Base-by-base conservation (phyloP, 1,140 invertebrate genomes). In the Aleiodes sp. region DNA sequence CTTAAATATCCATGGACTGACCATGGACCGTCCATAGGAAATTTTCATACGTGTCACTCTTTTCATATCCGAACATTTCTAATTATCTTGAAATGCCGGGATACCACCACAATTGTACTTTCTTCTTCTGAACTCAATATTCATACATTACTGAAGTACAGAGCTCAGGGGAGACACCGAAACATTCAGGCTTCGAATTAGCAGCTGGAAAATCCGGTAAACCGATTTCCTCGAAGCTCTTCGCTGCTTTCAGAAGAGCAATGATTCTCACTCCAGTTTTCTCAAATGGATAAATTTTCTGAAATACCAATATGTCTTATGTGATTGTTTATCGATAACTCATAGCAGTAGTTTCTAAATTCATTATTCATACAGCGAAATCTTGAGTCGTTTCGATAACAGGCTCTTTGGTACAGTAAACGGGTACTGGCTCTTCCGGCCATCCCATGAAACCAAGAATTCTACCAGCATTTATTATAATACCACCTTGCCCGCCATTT, bases 231-330 rank as follows among this genome's bases (percentile, higher is more conserved):
- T 52, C 26, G 24, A 76, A 70, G 4, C 10, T 12, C 61, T 70
- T 71, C 10, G 61, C 73, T 3, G 72, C 35, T 0, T 87, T 87
- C 60, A 88, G 88, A n/a, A 89, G 73, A 6, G 85, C 83, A 63
- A 89, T 82, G 14, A 88, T 84, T 31, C 87, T 73, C 4, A 89
- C 85, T 0, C 87, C 87, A 2, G 86, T 88, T 14, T 72, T 29
- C 2, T 74, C 35, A 2, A 39, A 19, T 0, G 65, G 43, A 33
- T 60, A 68, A 0, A 74, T 61, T 24, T 75, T 67, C 79, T 82
- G 57, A 41, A 57, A 67, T 24, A 35, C n/a, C n/a, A n/a, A n/a
- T n/a, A n/a, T n/a, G n/a, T n/a, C n/a, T n/a, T n/a, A n/a, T n/a
- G n/a, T n/a, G n/a, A n/a, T n/a, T 19, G 21, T 21, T 33, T 24